These are phyloP conservation scores for Liasis olivaceus DNA, from an alignment of 2,797 vertebrate genomes.

Conservation along the genomic window DNA sequence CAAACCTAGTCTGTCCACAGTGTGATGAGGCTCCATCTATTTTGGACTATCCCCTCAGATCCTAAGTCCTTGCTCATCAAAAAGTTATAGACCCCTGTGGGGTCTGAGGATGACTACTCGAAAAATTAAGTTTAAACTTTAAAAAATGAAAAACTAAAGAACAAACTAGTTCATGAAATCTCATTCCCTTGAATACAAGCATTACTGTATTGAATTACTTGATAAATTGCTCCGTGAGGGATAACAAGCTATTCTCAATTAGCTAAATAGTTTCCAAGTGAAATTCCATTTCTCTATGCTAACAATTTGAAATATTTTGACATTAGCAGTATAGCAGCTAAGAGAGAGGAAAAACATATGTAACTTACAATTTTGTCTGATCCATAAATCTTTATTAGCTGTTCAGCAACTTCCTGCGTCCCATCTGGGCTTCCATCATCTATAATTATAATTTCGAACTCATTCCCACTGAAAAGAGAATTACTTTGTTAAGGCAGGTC, in stretches of 20 bases:
- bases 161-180: neutral
- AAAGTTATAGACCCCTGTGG: too few relatives aligned
- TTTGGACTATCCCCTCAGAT: too few relatives aligned
- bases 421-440: conserved; percentile 98
- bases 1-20: too few relatives aligned
- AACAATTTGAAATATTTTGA: neutral
- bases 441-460: conserved; percentile 93
- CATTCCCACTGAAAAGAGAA: conserved; percentile 76
- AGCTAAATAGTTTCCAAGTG: neutral
- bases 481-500: rapidly evolving
- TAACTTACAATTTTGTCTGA: conserved; percentile 90
- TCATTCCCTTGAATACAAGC: neutral
- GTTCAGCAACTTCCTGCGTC: conserved; percentile 86
- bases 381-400: conserved; percentile 91
- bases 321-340: rapidly evolving
- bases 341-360: rapidly evolving
- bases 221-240: neutral
- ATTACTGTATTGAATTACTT: neutral
- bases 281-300: neutral
- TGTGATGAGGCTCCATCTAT: too few relatives aligned
- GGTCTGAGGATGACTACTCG: too few relatives aligned
- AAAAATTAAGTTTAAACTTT: too few relatives aligned
- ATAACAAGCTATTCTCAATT: neutral
- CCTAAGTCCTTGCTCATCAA: too few relatives aligned
- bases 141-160: neutral